phyloP scores from a whole-genome alignment of 1,140 invertebrate species.

The Batillaria attramentaria region DNA sequence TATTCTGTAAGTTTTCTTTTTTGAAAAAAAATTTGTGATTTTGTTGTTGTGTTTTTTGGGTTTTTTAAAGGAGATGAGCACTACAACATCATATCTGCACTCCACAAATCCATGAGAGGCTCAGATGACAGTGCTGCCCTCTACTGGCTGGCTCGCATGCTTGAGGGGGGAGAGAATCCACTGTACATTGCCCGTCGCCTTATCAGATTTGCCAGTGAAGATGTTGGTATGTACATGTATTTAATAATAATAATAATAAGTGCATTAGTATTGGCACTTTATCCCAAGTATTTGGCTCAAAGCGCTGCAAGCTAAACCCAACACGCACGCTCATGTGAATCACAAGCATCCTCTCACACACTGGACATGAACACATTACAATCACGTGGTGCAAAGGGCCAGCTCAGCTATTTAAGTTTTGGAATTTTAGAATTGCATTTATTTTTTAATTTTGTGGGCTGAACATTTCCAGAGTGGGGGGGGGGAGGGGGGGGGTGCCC shows the following conservation, averaged over 20 bases:
- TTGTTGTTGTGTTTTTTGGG: neutral
- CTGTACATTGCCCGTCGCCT: conserved; percentile 85
- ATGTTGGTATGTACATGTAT: conserved; percentile 74
- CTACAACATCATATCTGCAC: conserved; percentile 86
- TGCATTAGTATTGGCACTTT: too few relatives aligned
- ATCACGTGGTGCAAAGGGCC: too few relatives aligned
- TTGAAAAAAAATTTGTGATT: neutral
- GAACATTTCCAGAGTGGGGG: too few relatives aligned
- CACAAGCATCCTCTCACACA: too few relatives aligned
- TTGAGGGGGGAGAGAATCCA: conserved; percentile 87
- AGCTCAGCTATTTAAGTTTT: too few relatives aligned
- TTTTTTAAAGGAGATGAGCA: conserved; percentile 80
- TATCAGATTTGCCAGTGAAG: conserved; percentile 84
- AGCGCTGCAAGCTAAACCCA: too few relatives aligned
- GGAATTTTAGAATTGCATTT: too few relatives aligned
- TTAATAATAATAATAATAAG: neutral
- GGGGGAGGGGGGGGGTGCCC: too few relatives aligned
- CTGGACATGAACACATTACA: too few relatives aligned
- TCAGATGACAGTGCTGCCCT: conserved; percentile 86
- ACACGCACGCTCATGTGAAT: too few relatives aligned
- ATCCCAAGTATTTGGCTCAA: too few relatives aligned
- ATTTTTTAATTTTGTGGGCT: too few relatives aligned
- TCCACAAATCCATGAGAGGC: conserved; percentile 89
- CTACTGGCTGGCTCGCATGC: conserved; percentile 87
- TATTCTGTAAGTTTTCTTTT: neutral